These are phyloP conservation scores for Sebastes diploproa DNA, from an alignment of 2,797 vertebrate species.

Conservation along the genomic window DNA sequence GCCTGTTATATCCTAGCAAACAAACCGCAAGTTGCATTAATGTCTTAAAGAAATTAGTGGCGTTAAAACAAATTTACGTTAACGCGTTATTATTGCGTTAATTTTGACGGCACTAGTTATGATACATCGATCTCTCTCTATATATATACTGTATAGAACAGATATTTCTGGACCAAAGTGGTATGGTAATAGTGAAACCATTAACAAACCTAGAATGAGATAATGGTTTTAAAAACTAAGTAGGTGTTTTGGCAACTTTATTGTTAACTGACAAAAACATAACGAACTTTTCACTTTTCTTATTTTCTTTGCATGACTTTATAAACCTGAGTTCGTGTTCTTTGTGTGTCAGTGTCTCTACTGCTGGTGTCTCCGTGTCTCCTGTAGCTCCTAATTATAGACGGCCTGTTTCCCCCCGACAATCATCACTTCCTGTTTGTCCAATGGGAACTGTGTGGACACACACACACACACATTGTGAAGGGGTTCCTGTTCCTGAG, in stretches of 20 bases:
- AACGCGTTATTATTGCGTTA: too few relatives aligned
- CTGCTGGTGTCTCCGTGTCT: slow-evolving; percentile 54
- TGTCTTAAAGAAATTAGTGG: too few relatives aligned
- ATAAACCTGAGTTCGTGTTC: neutral
- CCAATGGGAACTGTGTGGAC: slow-evolving; percentile 54
- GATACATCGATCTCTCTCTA: neutral
- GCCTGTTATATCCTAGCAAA: too few relatives aligned
- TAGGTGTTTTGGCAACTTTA: neutral
- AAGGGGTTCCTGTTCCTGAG: slow-evolving; percentile 65
- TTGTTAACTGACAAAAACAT: neutral
- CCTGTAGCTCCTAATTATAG: slow-evolving; percentile 72
- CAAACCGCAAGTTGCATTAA: too few relatives aligned
- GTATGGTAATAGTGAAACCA: neutral
- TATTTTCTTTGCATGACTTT: neutral
- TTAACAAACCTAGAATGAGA: neutral
- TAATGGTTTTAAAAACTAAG: neutral
- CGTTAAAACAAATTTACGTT: too few relatives aligned
- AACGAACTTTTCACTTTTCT: neutral
- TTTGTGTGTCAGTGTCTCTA: slow-evolving; percentile 7
- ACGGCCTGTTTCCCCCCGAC: slow-evolving; percentile 38
- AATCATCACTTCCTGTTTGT: slow-evolving; percentile 77
- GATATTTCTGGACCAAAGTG: neutral
- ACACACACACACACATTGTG: slow-evolving; percentile 49
- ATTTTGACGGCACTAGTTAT: neutral
- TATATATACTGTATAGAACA: neutral